A percentile compares a stretch with the other conserved stretches of the same genome.
Evolutionary conservation across 1,140 invertebrate species (phyloP).

Genomic region (Contarinia nasturtii): DNA sequence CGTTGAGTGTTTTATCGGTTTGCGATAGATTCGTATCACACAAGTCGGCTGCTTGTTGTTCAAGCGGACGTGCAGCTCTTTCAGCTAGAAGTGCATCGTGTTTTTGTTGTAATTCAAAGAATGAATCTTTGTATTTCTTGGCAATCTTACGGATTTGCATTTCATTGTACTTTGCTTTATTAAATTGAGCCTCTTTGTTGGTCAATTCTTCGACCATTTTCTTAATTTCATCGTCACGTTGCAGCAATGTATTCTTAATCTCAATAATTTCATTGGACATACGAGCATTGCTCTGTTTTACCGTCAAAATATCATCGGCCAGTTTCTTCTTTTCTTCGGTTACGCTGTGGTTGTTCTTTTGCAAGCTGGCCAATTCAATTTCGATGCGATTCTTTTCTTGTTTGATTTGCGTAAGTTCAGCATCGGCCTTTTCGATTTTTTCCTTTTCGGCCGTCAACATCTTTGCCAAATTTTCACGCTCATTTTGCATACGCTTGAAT

Average conservation of each 20-base stretch:
- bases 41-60: constrained; percentile 21
- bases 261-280: constrained; percentile 32
- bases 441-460: constrained; percentile 54
- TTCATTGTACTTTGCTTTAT: constrained; percentile 57
- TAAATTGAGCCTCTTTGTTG: constrained; percentile 44
- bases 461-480: constrained; percentile 58
- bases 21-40: constrained; percentile 20
- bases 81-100: neutral
- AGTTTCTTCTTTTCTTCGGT: constrained; percentile 28
- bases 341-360: constrained; percentile 30
- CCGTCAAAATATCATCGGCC: constrained; percentile 25
- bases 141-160: constrained; percentile 76
- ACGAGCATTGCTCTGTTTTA: constrained; percentile 22
- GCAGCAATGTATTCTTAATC: constrained; percentile 29
- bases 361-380: constrained; percentile 41
- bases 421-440: constrained; percentile 37
- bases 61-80: constrained; percentile 19
- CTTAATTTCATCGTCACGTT: constrained; percentile 37
- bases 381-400: constrained; percentile 53
- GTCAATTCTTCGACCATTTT: constrained; percentile 47
- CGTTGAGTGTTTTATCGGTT: constrained; percentile 25
- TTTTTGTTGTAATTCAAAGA: constrained; percentile 37
- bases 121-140: constrained; percentile 78
- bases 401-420: constrained; percentile 40
- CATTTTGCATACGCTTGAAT: constrained; percentile 67